phyloP scores from a whole-genome alignment of 2,888 invertebrate genomes.

The Criorhina ranunculi region DNA sequence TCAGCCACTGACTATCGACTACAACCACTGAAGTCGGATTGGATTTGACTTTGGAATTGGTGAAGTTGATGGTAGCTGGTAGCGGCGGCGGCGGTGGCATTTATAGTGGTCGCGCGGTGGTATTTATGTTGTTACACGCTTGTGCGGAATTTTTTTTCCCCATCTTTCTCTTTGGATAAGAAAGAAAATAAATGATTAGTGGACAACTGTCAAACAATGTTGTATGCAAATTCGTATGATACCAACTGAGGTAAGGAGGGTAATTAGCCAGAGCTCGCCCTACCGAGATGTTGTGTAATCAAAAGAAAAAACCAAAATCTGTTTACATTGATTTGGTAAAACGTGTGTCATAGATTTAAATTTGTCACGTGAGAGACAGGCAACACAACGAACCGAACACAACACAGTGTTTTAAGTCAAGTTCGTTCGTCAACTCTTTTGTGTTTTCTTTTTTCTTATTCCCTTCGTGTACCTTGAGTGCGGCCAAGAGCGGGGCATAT shows the following conservation, averaged over 20 bases:
- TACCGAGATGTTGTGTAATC: conserved; percentile 21
- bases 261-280: conserved; percentile 25
- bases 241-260: conserved; percentile 23
- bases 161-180: conserved; percentile 13
- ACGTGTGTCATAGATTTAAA: conserved; percentile 39
- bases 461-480: conserved; percentile 2
- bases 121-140: conserved; percentile 47
- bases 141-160: neutral
- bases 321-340: conserved; percentile 24
- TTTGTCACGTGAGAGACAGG: conserved; percentile 21
- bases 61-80: conserved; percentile 18
- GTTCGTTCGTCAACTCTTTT: conserved; percentile 60
- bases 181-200: conserved; percentile 6
- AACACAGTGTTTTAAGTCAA: conserved; percentile 15
- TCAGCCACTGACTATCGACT: conserved; percentile 58
- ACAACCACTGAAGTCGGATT: conserved; percentile 22
- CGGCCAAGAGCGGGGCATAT: neutral
- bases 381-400: neutral
- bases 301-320: neutral
- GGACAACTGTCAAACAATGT: conserved; percentile 34
- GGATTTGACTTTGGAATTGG: conserved; percentile 20
- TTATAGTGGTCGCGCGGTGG: conserved; percentile 47
- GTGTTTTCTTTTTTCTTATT: neutral
- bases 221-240: conserved; percentile 45
- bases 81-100: conserved; percentile 51